Conservation (phyloP, 2,113 vertebrate genomes). For the Melospiza melodia region DNA sequence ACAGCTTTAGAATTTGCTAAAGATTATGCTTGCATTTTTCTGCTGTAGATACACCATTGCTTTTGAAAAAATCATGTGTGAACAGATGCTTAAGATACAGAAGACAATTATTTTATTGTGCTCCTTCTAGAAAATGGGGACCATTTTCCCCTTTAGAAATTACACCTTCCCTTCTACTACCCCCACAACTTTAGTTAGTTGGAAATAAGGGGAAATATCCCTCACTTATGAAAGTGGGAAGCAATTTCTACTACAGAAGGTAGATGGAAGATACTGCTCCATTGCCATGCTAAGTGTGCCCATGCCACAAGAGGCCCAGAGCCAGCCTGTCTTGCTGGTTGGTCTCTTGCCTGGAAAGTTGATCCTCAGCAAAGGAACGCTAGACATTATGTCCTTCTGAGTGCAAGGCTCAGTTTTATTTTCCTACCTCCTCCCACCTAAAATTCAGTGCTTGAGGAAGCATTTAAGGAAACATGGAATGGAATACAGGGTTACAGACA, state of each 20-base stretch:
- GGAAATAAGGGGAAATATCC: not conserved
- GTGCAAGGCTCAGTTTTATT: not conserved
- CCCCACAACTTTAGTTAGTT: not conserved
- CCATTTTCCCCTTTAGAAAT: not conserved
- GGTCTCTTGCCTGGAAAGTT: not conserved
- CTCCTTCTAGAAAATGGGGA: not conserved
- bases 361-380: not conserved
- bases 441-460: not conserved
- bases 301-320: not conserved
- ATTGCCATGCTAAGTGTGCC: not conserved
- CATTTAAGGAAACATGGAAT: not conserved
- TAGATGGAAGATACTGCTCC: not conserved
- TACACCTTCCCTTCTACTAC: not conserved
- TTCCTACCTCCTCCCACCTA: not conserved
- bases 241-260: not conserved
- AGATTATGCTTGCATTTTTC: constrained; percentile 15
- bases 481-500: not conserved
- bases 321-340: not conserved
- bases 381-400: not conserved
- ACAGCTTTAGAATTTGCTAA: not conserved
- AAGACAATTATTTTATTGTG: not conserved
- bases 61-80: not conserved
- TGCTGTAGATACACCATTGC: not conserved
- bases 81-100: not conserved
- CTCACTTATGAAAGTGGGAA: not conserved